Base-by-base conservation (phyloP, 2,113 vertebrate species). In the Arothron firmamentum region DNA sequence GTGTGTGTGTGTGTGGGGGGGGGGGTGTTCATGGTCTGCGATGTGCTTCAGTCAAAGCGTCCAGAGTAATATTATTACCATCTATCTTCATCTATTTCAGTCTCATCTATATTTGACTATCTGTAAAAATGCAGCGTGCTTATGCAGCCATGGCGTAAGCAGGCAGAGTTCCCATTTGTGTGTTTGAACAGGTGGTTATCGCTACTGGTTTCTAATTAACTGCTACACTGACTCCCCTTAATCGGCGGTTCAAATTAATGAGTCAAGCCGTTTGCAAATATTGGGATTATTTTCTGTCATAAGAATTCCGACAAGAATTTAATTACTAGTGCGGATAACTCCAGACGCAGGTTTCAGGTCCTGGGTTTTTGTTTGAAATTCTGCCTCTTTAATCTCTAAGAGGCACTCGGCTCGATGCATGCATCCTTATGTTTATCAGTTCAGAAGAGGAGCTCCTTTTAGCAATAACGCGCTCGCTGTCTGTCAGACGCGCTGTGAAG, bases 131-230 rank as follows among this genome's bases (percentile, higher is more conserved):
- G 48, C n/a, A 52, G 67, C 54, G 23, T 42, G 67, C 9, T 1
- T 49, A 59, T 56, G 50, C 69, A 58, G 73, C 18, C 51, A 41
- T 43, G 56, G 67, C 58, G 58, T 63, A 25, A 53, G 64, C 59
- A 66, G 52, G 53, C 78, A 68, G 66, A 65, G 58, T 59, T 76
- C 58, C 75, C 70, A 73, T 67, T 74, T 76, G 70, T 54, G 48
- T 78, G 63, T 87, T 83, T 80, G 73, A 86, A 74, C 81, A 85
- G 82, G 74, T 84, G 76, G 66, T 75, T 79, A 73, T 81, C 66
- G 62, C 54, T 58, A 46, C 71, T 68, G 75, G 19, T 72, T 88
- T 85, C 75, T 76, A 82, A 88, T 87, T 85, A 87, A 82, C 74
- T 77, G 83, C 83, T 68, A 80, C 85, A 65, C 71, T 78, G 71